Evolutionary conservation across 2,888 invertebrate species (phyloP).

Genomic region (Neelides folsomi): DNA sequence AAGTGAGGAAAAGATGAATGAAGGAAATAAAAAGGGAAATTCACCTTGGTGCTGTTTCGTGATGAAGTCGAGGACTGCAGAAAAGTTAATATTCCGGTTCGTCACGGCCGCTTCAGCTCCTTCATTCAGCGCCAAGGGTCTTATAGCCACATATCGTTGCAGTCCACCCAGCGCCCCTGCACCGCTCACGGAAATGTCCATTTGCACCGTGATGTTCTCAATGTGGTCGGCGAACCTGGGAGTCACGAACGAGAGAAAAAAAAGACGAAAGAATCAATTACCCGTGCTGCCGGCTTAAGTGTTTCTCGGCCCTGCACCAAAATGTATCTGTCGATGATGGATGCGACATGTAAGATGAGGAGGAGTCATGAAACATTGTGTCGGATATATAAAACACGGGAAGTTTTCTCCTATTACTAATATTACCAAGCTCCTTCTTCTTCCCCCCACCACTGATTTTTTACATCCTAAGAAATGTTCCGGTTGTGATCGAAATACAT

Average conservation of each 20-base stretch:
- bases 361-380: neutral
- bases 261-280: slow-evolving; percentile 15
- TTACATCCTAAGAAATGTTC: neutral
- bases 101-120: slow-evolving; percentile 29
- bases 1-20: neutral
- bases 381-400: neutral
- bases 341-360: neutral
- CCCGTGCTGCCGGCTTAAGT: slow-evolving; percentile 12
- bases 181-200: slow-evolving; percentile 31
- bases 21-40: slow-evolving; percentile 3
- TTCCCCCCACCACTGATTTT: neutral
- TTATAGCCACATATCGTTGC: slow-evolving; percentile 29
- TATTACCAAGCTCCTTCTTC: neutral
- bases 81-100: slow-evolving; percentile 28
- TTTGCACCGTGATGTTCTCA: slow-evolving; percentile 27
- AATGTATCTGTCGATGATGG: neutral
- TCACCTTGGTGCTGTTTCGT: slow-evolving; percentile 31
- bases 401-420: neutral
- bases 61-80: slow-evolving; percentile 31
- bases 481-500: slow-evolving; percentile 8
- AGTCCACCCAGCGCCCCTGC: slow-evolving; percentile 30
- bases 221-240: slow-evolving; percentile 28
- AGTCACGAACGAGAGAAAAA: neutral
- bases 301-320: slow-evolving; percentile 7
- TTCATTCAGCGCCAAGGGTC: slow-evolving; percentile 26